These are phyloP conservation scores for Alligator mississippiensis DNA, from an alignment of 2,113 vertebrate species.

Conservation along the genomic window DNA sequence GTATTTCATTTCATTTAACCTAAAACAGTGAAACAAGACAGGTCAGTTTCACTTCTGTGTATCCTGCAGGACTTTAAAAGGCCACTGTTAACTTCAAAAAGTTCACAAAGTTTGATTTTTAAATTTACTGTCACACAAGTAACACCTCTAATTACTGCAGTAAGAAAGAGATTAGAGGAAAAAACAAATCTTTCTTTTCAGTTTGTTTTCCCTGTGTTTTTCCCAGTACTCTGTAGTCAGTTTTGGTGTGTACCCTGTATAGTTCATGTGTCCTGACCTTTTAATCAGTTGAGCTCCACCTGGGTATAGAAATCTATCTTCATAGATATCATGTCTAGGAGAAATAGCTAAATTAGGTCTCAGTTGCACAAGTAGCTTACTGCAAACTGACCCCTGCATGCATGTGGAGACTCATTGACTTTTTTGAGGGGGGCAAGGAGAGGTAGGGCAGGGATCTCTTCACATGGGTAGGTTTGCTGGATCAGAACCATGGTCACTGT, in stretches of 20 bases:
- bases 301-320: background rate
- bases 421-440: background rate
- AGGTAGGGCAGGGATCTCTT: background rate
- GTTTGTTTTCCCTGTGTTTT: accelerated
- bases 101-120: background rate
- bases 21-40: background rate
- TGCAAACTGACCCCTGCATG: background rate
- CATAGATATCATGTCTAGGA: background rate
- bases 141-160: background rate
- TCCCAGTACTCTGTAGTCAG: background rate
- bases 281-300: accelerated
- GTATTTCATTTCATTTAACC: background rate
- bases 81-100: background rate
- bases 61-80: background rate
- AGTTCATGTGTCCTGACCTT: background rate
- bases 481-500: accelerated
- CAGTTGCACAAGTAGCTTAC: background rate
- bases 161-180: background rate
- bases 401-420: background rate
- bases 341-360: too few species aligned
- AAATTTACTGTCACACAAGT: too few species aligned
- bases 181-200: background rate
- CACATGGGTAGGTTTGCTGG: background rate
- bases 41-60: background rate
- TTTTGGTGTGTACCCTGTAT: background rate